Evolutionary conservation across 2,888 invertebrate species (phyloP), one percentile per base, ranked within the genome.

Genomic region (Podabrus alpinus): DNA sequence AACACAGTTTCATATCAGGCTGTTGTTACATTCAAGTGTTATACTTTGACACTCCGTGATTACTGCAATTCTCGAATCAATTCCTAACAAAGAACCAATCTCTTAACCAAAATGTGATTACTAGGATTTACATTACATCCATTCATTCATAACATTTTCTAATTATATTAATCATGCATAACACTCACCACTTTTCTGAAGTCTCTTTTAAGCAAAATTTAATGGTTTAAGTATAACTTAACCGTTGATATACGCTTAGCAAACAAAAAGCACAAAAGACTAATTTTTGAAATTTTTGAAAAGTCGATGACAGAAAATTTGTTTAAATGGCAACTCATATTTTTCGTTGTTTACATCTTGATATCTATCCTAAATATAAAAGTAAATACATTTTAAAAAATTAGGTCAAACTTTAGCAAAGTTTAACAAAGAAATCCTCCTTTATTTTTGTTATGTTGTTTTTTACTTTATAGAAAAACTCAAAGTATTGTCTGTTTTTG

Each of bases 21-120:
- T 74, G 71, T 74, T 74, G 72, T 69, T 77, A 77, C 74, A 79
- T 80, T 80, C 77, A 75, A 80, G 79, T 80, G 78, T 74, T 76
- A 73, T 73, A 71, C 69, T 76, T 74, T 72, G 76, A 76, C 76
- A 71, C 73, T 76, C 45, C n/a, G 45, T 45, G 45, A 45, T 45
- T 45, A 45, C 45, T 45, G 45, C 45, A 45, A 45, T 45, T 45
- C 45, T 45, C 45, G 9, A 45, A 45, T 45, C 45, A 45, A 45
- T 45, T 45, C 45, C 45, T 45, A 9, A 45, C 45, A 45, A 45
- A 45, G 45, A 45, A n/a, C n/a, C 45, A 45, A 45, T 45, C 45
- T 45, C 45, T 45, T 45, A n/a, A 45, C 45, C 45, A 45, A 45
- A 45, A 45, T 45, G 13, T 45, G 45, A 45, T 45, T 45, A 45